Percentiles rank a stretch among this genome's conserved stretches.
Evolutionary conservation across 2,797 vertebrate species (phyloP).

Genomic region (Myotis planiceps): DNA sequence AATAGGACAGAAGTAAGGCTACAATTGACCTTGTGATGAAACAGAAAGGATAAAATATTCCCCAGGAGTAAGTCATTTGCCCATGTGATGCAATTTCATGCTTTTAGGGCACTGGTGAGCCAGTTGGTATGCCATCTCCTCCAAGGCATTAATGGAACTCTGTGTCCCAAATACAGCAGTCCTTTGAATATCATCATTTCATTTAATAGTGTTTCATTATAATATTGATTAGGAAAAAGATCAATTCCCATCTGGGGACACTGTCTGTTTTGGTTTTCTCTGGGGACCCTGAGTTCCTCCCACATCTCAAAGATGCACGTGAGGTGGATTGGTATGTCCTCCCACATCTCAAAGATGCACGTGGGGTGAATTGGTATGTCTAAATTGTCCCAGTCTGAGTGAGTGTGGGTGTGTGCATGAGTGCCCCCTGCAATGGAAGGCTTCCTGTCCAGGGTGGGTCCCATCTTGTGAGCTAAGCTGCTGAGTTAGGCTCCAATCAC

Average conservation of each 20-base stretch:
- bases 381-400: neutral
- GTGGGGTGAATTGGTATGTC: neutral
- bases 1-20: constrained; percentile 55
- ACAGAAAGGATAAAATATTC: constrained; percentile 40
- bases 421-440: neutral
- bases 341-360: neutral
- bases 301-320: neutral
- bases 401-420: neutral
- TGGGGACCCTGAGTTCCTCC: neutral
- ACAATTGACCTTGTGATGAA: constrained; percentile 65
- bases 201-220: neutral
- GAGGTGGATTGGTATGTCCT: neutral
- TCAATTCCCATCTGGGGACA: neutral
- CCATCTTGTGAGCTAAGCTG: neutral
- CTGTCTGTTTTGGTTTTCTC: neutral
- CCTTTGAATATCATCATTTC: neutral
- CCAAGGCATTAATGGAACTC: constrained; percentile 40
- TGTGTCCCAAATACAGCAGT: neutral
- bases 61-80: constrained; percentile 61
- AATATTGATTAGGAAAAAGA: neutral
- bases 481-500: neutral
- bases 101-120: constrained; percentile 15
- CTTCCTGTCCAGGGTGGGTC: neutral
- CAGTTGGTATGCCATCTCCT: constrained; percentile 45
- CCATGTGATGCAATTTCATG: constrained; percentile 76